Evolutionary conservation across 2,797 vertebrate species (phyloP), one percentile per base, ranked within the genome.

Genomic region (Rhinogobio ventralis): DNA sequence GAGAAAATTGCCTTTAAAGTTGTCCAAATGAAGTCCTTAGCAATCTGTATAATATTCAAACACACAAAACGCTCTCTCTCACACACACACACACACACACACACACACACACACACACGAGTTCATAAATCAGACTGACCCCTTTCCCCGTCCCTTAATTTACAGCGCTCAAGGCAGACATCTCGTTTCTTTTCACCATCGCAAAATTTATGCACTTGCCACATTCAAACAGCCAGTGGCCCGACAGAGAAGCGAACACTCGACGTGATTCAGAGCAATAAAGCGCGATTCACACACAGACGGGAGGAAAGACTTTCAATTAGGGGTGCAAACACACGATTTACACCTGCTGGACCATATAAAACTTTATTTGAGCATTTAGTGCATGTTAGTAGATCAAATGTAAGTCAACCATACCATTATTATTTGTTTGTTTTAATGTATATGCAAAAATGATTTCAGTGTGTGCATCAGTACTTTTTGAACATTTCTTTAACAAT

Each of bases 41-140:
- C 1, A 39, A 39, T 46, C 36, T 60, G 10, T 60, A 25, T 33
- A 3, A 2, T 19, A 67, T 28, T 28, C 53, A 83, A 45, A 62
- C 57, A 25, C 36, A 60, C 71, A 42, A 36, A 53, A 69, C 91
- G 90, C 89, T 89, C 86, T 17, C 79, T 13, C 33, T 25, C 45
- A 25, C 90, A 91, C 76, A 80, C 86, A 89, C 86, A 74, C 90
- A 90, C 62, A 55, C 74, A 42, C 39, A 9, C 80, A 20, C 33
- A 39, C 28, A 25, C 90, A 91, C 76, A 80, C 86, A 89, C 86
- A 74, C 90, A 90, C 62, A 51, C 74, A 42, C 39, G 0, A 92
- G 89, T 92, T 89, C 92, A 92, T 94, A 94, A 95, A 95, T 94
- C 93, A 92, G 91, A 80, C 87, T 89, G 88, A 92, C 92, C 89